Evolutionary conservation across 2,888 invertebrate genomes (phyloP), one percentile per base, ranked within the genome.

Genomic region (Nomada fabriciana): DNA sequence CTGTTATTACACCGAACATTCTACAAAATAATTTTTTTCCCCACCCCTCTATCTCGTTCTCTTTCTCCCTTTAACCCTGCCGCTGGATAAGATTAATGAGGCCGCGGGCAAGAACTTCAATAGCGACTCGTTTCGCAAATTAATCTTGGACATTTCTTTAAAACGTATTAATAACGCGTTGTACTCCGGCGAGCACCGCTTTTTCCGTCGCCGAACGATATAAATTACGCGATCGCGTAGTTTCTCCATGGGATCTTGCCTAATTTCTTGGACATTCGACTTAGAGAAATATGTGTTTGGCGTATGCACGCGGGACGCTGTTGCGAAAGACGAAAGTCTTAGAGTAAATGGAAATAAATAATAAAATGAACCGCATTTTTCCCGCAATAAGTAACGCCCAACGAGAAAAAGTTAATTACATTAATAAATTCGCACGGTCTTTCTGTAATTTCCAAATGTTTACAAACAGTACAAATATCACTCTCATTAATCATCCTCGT

Each of bases 101-200:
- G 65, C 78, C 85, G 65, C 78, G 83, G 88, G 88, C 86, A 89
- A 91, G 90, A 90, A 91, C 89, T 88, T 88, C 89, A 88, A 91
- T 90, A 88, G 90, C 86, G 88, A 90, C 87, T 89, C 90, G 90
- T 90, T 91, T 91, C 89, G 91, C 90, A 91, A 90, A 91, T 91
- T 91, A 91, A 91, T 91, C 91, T 91, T 89, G 89, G 89, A 87
- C 86, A 89, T 91, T 91, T 91, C 91, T 90, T 90, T 90, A 90
- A 91, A 89, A 88, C 89, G 88, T 89, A 90, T 90, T 91, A 90
- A 90, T 89, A 90, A 90, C 85, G 86, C 88, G 89, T 86, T 85
- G 80, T 80, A 70, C 76, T 59, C 59, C 23, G 69, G 65, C 69
- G 73, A 78, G 74, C 60, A 53, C 60, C 59, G 57, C 43, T 57